Percentiles rank a stretch among this genome's conserved stretches.
Conservation (phyloP, 1,140 invertebrate genomes). For the Bradysia coprophila region DNA sequence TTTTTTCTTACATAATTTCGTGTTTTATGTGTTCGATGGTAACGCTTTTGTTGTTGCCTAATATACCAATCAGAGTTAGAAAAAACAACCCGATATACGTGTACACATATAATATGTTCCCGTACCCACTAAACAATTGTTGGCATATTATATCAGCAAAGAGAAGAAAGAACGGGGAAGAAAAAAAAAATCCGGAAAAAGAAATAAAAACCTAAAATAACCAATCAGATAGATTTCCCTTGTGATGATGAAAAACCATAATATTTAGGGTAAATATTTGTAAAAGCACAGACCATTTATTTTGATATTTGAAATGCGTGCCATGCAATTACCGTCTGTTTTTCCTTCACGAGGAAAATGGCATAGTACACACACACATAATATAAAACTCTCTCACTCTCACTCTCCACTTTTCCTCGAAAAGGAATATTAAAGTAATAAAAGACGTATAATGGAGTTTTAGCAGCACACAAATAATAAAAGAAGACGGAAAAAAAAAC, state of each 20-base stretch:
- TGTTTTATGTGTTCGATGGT: neutral
- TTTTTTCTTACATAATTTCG: neutral
- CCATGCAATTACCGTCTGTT: conserved; percentile 1
- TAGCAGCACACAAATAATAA: neutral
- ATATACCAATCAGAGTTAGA: too few relatives aligned
- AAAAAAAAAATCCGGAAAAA: too few relatives aligned
- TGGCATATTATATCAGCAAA: too few relatives aligned
- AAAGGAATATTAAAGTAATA: conserved; percentile 3
- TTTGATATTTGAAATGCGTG: conserved; percentile 4
- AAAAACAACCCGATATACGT: too few relatives aligned
- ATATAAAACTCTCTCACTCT: too few relatives aligned
- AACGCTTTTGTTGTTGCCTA: too few relatives aligned
- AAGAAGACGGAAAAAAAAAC: too few relatives aligned
- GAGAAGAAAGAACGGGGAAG: neutral
- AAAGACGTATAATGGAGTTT: conserved; percentile 4
- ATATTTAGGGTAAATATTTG: conserved; percentile 1
- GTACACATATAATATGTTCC: too few relatives aligned
- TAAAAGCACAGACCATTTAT: conserved; percentile 4
- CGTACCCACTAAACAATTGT: too few relatives aligned
- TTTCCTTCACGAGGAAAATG: neutral
- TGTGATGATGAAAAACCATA: neutral
- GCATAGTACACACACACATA: too few relatives aligned
- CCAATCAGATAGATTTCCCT: neutral
- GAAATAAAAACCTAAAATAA: neutral
- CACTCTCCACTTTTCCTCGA: neutral